Percentiles rank a stretch among this genome's conserved stretches.
Conservation (phyloP, 2,113 vertebrate species). For the Sceloporus undulatus region DNA sequence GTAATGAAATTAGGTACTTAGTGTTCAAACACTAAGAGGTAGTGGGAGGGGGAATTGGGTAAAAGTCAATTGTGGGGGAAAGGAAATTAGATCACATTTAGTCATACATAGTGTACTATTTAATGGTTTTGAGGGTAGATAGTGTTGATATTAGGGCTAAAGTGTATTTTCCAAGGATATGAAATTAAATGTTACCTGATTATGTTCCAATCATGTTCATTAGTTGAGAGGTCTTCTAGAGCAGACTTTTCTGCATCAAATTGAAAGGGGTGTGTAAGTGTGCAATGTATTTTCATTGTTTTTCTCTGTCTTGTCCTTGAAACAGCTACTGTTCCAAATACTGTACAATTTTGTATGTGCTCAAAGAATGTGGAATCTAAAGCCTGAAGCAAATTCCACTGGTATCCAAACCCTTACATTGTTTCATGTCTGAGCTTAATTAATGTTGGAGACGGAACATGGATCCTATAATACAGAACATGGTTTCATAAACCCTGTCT, state of each 20-base stretch:
- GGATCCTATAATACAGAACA: background rate
- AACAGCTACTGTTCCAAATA: constrained; percentile 54
- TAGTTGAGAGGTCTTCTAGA: background rate
- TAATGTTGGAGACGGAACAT: background rate
- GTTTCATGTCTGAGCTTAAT: constrained; percentile 54
- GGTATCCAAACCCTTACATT: constrained; percentile 58
- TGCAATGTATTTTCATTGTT: constrained; percentile 25
- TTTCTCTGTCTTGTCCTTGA: constrained; percentile 37
- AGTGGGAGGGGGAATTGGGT: background rate
- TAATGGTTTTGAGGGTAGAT: constrained; percentile 1
- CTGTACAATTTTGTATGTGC: constrained; percentile 58
- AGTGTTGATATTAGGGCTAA: background rate
- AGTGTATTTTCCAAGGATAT: background rate
- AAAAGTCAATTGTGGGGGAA: constrained; percentile 11
- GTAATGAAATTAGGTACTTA: constrained; percentile 1
- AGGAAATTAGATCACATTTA: constrained; percentile 9
- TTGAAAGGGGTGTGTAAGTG: background rate
- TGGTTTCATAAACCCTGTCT: constrained; percentile 17
- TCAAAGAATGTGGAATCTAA: constrained; percentile 60
- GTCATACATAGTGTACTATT: constrained; percentile 5
- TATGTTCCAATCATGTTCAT: background rate
- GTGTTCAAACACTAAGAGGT: background rate
- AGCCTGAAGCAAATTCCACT: constrained; percentile 46
- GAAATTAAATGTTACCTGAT: constrained; percentile 1
- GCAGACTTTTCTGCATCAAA: background rate